phyloP scores from a whole-genome alignment of 2,797 vertebrate species.

The Ispidina lecontei region DNA sequence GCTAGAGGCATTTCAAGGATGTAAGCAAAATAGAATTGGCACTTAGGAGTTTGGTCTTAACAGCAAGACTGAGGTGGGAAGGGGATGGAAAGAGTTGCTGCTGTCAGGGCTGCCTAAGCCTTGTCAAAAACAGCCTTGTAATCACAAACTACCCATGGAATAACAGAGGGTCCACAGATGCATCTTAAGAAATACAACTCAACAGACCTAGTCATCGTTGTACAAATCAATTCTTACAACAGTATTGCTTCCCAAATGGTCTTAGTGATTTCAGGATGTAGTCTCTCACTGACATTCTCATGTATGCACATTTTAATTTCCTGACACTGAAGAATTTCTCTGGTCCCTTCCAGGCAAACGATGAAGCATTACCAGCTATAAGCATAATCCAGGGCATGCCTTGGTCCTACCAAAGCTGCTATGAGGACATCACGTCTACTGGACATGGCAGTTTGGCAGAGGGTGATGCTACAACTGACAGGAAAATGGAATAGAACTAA shows the following conservation, averaged over 20 bases:
- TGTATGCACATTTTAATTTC: not conserved
- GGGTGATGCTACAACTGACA: not conserved
- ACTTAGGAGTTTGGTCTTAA: not conserved
- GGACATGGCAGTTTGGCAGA: not conserved
- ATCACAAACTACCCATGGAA: not conserved
- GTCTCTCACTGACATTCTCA: not conserved
- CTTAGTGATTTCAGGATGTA: not conserved
- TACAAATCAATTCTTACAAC: not conserved
- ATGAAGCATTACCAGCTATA: not conserved
- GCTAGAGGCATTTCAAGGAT: not conserved
- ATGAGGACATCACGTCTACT: not conserved
- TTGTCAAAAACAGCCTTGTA: not conserved
- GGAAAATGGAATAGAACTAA: not conserved
- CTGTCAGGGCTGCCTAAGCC: not conserved
- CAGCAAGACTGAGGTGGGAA: not conserved
- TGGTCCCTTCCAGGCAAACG: not conserved
- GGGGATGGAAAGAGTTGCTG: not conserved
- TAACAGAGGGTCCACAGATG: not conserved
- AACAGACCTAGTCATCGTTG: not conserved
- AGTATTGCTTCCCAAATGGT: not conserved
- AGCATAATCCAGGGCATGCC: rapidly evolving
- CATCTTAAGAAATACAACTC: not conserved
- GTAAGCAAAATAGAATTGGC: not conserved
- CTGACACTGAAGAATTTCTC: not conserved
- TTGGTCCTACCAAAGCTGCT: not conserved